Evolutionary conservation across 1,140 invertebrate genomes (phyloP).

Genomic region (Papilio polyxenes): DNA sequence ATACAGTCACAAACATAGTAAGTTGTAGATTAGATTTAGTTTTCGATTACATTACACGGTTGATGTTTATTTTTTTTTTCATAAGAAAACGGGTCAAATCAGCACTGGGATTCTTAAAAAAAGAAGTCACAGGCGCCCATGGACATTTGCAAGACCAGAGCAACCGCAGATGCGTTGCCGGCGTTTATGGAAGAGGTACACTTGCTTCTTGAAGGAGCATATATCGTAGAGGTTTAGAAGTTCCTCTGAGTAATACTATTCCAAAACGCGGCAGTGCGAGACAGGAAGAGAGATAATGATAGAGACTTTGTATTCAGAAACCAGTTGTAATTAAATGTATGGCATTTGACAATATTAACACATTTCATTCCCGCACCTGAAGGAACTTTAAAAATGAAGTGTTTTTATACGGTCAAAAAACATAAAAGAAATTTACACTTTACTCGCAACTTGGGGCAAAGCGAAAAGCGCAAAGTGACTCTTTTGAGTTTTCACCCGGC

Average conservation of each 20-base stretch:
- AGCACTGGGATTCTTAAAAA: too few species aligned
- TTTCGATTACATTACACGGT: background rate
- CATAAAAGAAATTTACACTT: constrained; percentile 42
- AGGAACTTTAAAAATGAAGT: constrained; percentile 34
- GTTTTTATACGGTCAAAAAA: constrained; percentile 30
- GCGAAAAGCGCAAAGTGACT: constrained; percentile 54
- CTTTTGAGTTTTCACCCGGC: constrained; percentile 49
- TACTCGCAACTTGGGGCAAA: constrained; percentile 43
- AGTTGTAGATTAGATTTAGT: constrained; percentile 9
- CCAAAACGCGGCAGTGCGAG: too few species aligned
- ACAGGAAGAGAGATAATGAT: background rate
- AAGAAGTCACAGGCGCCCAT: too few species aligned
- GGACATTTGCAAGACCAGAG: too few species aligned
- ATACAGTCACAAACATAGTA: constrained; percentile 9
- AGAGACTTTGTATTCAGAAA: background rate
- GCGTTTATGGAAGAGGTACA: too few species aligned
- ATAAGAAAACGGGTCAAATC: too few species aligned
- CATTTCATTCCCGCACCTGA: constrained; percentile 23
- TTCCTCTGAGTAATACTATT: too few species aligned
- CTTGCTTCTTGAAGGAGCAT: too few species aligned
- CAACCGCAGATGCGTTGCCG: too few species aligned
- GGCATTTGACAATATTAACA: constrained; percentile 17
- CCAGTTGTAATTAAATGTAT: background rate
- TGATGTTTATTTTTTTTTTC: background rate
- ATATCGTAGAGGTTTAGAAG: too few species aligned